These are phyloP conservation scores for Erythrocercus mccallii DNA, from an alignment of 2,113 vertebrate species.

Conservation along the genomic window DNA sequence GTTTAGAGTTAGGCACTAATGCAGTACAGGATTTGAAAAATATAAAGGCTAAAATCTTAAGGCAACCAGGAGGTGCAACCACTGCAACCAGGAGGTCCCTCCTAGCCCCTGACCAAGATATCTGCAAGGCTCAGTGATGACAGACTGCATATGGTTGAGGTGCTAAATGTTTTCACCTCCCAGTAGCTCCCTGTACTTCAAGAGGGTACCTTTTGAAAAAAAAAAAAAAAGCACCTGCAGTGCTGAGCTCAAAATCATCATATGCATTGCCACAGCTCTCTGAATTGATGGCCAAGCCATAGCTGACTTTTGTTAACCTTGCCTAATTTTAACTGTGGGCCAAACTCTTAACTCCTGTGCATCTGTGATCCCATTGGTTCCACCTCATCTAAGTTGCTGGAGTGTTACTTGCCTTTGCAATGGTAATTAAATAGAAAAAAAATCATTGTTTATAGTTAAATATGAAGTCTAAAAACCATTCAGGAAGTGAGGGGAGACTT, in stretches of 20 bases:
- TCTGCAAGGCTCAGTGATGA: neutral
- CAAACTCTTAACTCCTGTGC: neutral
- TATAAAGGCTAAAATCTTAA: neutral
- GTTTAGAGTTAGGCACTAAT: neutral
- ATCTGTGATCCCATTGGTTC: neutral
- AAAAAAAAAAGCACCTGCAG: neutral
- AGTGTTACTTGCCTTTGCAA: neutral
- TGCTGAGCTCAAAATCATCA: neutral
- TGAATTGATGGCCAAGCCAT: neutral
- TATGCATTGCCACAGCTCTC: neutral
- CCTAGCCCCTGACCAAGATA: neutral
- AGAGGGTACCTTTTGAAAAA: too few species aligned
- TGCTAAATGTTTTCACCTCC: neutral
- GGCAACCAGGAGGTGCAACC: too few species aligned
- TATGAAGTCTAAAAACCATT: neutral
- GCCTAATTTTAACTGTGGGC: neutral
- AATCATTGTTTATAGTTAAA: neutral
- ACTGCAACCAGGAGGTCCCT: neutral
- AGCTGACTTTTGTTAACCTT: conserved; percentile 4
- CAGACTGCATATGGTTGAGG: neutral
- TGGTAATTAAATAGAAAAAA: neutral
- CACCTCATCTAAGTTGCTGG: neutral
- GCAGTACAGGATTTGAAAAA: neutral
- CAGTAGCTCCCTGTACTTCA: neutral
- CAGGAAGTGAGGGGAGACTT: neutral